Evolutionary conservation across 2,797 vertebrate species (phyloP).

Genomic region (Mareca strepera): DNA sequence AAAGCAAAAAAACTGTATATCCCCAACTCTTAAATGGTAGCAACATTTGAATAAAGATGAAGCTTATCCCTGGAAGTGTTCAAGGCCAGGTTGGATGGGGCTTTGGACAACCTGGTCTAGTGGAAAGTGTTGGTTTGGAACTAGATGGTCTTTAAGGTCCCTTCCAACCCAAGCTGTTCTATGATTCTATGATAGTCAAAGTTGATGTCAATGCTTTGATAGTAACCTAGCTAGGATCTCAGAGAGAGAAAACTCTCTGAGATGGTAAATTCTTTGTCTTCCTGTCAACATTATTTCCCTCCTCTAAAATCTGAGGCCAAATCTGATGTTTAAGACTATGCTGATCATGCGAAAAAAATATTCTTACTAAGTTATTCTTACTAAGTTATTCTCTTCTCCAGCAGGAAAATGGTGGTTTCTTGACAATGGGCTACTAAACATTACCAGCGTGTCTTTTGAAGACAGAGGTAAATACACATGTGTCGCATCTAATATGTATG

Average conservation of each 20-base stretch:
- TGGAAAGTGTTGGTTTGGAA: too few species aligned
- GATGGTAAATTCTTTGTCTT: background rate
- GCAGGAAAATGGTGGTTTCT: conserved; percentile 90
- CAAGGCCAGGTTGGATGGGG: too few species aligned
- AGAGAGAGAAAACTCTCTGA: background rate
- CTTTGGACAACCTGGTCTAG: too few species aligned
- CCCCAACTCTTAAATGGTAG: background rate
- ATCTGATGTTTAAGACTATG: background rate
- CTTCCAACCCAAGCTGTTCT: too few species aligned
- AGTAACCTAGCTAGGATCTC: background rate
- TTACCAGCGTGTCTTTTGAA: conserved; percentile 90
- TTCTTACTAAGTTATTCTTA: conserved; percentile 19
- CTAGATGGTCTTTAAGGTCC: too few species aligned
- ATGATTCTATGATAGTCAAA: background rate
- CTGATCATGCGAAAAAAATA: background rate
- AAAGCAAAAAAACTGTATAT: background rate
- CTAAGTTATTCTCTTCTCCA: conserved; percentile 44
- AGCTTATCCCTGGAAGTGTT: background rate
- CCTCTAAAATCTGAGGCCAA: background rate
- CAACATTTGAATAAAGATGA: background rate
- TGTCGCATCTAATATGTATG: conserved; percentile 86
- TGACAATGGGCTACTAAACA: conserved; percentile 88
- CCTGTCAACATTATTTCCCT: background rate
- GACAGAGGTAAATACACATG: conserved; percentile 98
- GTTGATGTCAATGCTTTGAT: background rate